phyloP scores from a whole-genome alignment of 2,113 vertebrate genomes.

The Cavia aperea region DNA sequence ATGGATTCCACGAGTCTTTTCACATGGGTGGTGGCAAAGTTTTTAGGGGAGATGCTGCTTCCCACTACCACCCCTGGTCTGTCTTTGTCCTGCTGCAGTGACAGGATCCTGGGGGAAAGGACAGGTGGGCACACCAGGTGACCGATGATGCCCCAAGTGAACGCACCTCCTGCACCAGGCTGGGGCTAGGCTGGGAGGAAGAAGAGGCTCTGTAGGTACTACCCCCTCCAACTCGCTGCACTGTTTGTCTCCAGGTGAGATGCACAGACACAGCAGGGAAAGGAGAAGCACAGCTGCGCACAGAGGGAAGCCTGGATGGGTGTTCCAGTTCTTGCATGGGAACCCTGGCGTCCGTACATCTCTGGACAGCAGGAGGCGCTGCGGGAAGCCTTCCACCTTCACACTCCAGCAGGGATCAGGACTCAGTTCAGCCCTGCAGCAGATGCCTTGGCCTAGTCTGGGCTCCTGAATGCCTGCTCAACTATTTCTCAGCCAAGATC shows the following conservation, averaged over 20 bases:
- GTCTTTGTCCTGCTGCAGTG: background rate
- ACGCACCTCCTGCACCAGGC: background rate
- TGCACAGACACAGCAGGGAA: constrained; percentile 27
- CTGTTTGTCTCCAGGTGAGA: background rate
- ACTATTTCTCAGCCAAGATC: background rate
- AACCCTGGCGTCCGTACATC: constrained; percentile 38
- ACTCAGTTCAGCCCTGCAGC: background rate
- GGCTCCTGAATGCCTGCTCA: background rate
- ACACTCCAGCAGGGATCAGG: background rate
- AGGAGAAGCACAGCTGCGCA: background rate
- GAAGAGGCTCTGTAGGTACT: background rate
- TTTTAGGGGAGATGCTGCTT: background rate
- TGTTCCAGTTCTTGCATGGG: background rate
- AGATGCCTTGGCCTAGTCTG: background rate
- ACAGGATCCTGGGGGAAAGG: background rate
- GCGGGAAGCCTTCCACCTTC: constrained; percentile 26
- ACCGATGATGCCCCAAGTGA: background rate
- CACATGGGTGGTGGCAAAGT: fast-evolving
- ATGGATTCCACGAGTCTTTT: background rate
- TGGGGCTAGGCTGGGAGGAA: background rate
- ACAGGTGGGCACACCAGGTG: background rate
- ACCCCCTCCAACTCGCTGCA: background rate
- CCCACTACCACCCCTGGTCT: background rate
- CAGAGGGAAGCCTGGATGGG: background rate
- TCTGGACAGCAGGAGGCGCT: background rate